Percentiles rank a stretch among this genome's conserved stretches.
These are phyloP conservation scores for Polymixis flavicincta DNA, from an alignment of 2,888 invertebrate species.

Conservation along the genomic window DNA sequence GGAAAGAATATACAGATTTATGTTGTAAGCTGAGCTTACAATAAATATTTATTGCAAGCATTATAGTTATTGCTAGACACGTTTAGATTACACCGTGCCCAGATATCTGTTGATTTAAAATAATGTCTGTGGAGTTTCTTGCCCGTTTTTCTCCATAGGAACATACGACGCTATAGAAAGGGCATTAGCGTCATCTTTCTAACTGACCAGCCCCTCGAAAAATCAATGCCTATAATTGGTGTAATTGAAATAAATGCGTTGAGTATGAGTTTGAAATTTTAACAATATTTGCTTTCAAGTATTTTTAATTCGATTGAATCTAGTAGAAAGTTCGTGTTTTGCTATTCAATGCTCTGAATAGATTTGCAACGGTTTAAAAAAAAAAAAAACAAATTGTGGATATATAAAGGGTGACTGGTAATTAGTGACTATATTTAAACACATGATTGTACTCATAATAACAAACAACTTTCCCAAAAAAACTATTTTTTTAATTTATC, in stretches of 20 bases:
- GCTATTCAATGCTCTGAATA: not conserved
- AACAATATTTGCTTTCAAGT: not conserved
- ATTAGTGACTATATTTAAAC: no score
- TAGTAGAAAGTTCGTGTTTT: not conserved
- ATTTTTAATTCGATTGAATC: not conserved
- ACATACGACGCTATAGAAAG: no score
- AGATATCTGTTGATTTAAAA: not conserved
- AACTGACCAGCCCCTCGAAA: not conserved
- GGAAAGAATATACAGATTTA: slow-evolving; percentile 5
- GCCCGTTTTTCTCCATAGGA: no score
- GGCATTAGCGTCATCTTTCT: no score
- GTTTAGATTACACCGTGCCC: not conserved
- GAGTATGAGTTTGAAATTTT: not conserved
- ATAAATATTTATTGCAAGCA: not conserved
- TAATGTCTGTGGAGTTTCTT: not conserved
- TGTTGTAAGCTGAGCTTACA: not conserved
- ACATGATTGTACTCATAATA: no score
- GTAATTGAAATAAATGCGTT: not conserved
- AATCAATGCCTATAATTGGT: not conserved
- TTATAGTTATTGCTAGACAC: not conserved
- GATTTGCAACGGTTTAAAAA: not conserved
- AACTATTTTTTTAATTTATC: no score
- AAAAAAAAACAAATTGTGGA: no score
- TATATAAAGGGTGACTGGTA: no score
- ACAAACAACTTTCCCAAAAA: no score